Conservation (phyloP, 2,888 invertebrate species). For the Drosophila anomalata region DNA sequence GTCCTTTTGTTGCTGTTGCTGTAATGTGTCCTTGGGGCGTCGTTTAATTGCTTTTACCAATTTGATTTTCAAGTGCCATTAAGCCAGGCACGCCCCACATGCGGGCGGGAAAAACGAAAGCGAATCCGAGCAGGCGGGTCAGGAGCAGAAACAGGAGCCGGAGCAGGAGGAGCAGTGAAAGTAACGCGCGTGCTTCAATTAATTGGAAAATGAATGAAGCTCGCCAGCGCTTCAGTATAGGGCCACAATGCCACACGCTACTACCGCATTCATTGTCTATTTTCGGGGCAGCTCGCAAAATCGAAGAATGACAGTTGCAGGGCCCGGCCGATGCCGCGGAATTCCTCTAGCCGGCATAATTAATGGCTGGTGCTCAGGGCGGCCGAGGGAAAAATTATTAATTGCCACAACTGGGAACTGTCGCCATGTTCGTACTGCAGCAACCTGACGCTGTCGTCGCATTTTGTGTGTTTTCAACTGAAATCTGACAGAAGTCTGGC, state of each 20-base stretch:
- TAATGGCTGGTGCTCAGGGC: slow-evolving; percentile 82
- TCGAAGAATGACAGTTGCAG: slow-evolving; percentile 74
- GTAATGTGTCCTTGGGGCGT: slow-evolving; percentile 84
- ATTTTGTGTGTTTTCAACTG: slow-evolving; percentile 55
- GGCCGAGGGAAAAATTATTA: slow-evolving; percentile 78
- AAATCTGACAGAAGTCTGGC: slow-evolving; percentile 60
- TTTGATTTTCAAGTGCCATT: slow-evolving; percentile 83
- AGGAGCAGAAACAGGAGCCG: background rate
- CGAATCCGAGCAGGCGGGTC: slow-evolving; percentile 28
- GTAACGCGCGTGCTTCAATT: slow-evolving; percentile 80
- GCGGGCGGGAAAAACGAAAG: slow-evolving; percentile 69
- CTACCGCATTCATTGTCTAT: slow-evolving; percentile 64
- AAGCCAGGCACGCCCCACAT: slow-evolving; percentile 73
- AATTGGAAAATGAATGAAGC: slow-evolving; percentile 80
- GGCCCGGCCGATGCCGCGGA: slow-evolving; percentile 27
- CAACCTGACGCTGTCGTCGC: slow-evolving; percentile 70
- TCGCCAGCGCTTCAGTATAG: slow-evolving; percentile 9
- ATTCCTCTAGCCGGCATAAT: slow-evolving; percentile 70
- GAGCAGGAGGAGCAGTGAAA: slow-evolving; percentile 62
- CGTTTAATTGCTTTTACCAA: slow-evolving; percentile 84
- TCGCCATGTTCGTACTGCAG: slow-evolving; percentile 70
- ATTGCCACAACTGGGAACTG: slow-evolving; percentile 82
- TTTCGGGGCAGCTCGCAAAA: slow-evolving; percentile 55
- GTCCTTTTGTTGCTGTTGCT: slow-evolving; percentile 49
- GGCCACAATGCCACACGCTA: slow-evolving; percentile 4